Percentiles rank a stretch among this genome's conserved stretches.
phyloP scores from a whole-genome alignment of 2,113 vertebrate genomes.

The Equus przewalskii region DNA sequence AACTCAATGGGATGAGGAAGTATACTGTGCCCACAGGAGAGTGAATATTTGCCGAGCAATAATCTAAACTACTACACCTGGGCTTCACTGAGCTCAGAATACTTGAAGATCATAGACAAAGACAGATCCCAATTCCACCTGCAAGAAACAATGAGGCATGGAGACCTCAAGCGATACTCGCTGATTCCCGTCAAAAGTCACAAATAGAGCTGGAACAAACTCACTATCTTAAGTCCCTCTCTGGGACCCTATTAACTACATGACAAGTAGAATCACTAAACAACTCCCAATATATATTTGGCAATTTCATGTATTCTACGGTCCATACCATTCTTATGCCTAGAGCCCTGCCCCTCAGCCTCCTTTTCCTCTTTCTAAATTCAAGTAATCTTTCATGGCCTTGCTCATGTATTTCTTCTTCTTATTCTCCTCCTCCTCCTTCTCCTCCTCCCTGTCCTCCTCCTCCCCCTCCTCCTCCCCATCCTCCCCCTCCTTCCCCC shows the following conservation, averaged over 20 bases:
- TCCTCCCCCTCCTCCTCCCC: too few relatives aligned
- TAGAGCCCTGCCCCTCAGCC: neutral
- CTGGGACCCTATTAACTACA: neutral
- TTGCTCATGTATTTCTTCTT: neutral
- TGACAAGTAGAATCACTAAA: neutral
- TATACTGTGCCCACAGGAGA: neutral
- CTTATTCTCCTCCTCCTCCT: too few relatives aligned
- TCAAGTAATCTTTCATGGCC: neutral
- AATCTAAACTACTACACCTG: neutral
- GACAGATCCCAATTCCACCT: neutral
- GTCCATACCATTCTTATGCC: neutral
- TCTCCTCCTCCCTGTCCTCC: too few relatives aligned
- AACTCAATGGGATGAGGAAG: neutral
- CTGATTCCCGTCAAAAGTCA: neutral
- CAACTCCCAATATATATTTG: neutral
- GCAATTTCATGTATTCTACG: neutral
- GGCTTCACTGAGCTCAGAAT: neutral
- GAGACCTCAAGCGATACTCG: neutral
- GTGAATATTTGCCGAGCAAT: neutral
- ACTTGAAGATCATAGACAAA: neutral
- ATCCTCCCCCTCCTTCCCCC: too few relatives aligned
- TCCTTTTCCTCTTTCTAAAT: neutral
- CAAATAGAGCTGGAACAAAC: neutral
- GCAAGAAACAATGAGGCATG: neutral
- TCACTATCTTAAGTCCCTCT: neutral